These are phyloP conservation scores for Linnaemya tessellans DNA, from an alignment of 2,888 invertebrate genomes.

Conservation along the genomic window DNA sequence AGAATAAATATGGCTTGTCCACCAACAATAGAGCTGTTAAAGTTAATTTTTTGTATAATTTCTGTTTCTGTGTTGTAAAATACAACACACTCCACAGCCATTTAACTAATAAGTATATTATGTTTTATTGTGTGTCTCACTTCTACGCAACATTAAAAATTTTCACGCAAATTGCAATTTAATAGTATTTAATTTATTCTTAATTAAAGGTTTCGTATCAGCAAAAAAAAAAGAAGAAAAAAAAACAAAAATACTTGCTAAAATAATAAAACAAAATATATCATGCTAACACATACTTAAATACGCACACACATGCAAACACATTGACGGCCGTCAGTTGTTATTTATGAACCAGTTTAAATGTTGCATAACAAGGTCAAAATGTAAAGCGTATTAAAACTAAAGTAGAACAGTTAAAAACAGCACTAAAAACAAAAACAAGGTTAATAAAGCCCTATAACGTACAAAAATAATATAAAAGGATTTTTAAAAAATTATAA, in stretches of 20 bases:
- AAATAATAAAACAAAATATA: background rate
- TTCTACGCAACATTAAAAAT: constrained; percentile 11
- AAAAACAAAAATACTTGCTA: background rate
- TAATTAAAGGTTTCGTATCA: constrained; percentile 51
- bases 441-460: constrained; percentile 47
- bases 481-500: constrained; percentile 35
- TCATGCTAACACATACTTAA: background rate
- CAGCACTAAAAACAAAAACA: constrained; percentile 44
- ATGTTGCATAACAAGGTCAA: constrained; percentile 57
- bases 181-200: constrained; percentile 49
- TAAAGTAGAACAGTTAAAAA: constrained; percentile 40
- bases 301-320: background rate
- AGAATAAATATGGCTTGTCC: no score
- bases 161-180: constrained; percentile 33
- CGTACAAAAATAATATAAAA: constrained; percentile 43
- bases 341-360: constrained; percentile 45
- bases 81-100: no score
- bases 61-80: no score
- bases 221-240: no score
- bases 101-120: background rate
- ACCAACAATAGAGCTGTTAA: no score
- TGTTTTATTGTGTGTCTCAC: constrained; percentile 11
- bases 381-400: constrained; percentile 1
- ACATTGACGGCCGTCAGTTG: constrained; percentile 3
- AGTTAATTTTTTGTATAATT: no score